phyloP scores from a whole-genome alignment of 2,888 invertebrate genomes.

The Eumerus sabulonum region DNA sequence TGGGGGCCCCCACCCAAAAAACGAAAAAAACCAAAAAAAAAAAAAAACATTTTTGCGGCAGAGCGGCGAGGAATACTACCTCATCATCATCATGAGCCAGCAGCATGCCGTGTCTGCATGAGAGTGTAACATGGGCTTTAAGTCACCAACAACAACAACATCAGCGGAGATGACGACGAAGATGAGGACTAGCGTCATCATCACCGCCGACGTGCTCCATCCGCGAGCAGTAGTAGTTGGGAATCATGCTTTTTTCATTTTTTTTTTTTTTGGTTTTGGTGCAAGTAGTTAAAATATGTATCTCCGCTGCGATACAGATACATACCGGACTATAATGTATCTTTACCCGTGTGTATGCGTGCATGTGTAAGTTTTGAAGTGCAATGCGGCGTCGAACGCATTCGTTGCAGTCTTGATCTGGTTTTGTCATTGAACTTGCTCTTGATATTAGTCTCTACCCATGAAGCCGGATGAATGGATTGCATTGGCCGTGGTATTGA shows the following conservation, averaged over 20 bases:
- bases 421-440: conserved; percentile 69
- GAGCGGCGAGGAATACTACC: conserved; percentile 2
- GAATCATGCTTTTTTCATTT: conserved; percentile 18
- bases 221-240: conserved; percentile 13
- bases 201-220: conserved; percentile 4
- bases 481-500: conserved; percentile 30
- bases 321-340: conserved; percentile 2
- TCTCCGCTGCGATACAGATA: conserved; percentile 12
- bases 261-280: conserved; percentile 24
- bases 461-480: conserved; percentile 45
- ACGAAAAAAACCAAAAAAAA: too few relatives aligned
- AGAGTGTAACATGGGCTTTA: conserved; percentile 54
- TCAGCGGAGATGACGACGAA: too few relatives aligned
- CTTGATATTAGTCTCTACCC: conserved; percentile 61
- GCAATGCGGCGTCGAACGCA: conserved; percentile 26
- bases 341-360: conserved; percentile 10
- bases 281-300: too few relatives aligned
- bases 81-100: too few relatives aligned
- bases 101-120: conserved; percentile 49
- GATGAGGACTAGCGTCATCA: conserved; percentile 1
- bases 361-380: conserved; percentile 6
- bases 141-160: conserved; percentile 34
- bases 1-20: conserved; percentile 50
- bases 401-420: conserved; percentile 53
- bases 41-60: conserved; percentile 11